A percentile compares a stretch with the other conserved stretches of the same genome.
phyloP scores from a whole-genome alignment of 2,113 vertebrate genomes.

The Semnornis frantzii region DNA sequence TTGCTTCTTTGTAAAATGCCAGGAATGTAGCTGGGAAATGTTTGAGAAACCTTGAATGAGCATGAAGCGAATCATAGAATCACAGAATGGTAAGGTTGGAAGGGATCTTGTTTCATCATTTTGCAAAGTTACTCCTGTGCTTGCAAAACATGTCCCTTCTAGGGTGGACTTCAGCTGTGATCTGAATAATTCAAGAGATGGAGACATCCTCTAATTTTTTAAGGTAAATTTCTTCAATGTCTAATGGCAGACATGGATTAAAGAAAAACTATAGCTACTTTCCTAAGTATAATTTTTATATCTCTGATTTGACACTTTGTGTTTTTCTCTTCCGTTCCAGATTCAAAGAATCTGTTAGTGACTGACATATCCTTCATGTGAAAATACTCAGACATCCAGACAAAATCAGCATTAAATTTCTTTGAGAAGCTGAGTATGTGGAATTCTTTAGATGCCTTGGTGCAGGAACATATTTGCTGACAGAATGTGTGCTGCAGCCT shows the following conservation, averaged over 20 bases:
- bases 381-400: background rate
- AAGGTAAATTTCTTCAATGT: background rate
- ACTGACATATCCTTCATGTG: background rate
- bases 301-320: background rate
- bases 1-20: too few species aligned
- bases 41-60: too few species aligned
- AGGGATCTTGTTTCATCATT: background rate
- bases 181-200: background rate
- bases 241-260: background rate
- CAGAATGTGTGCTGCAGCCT: background rate
- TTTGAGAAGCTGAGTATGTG: background rate
- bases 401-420: background rate
- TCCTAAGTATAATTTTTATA: background rate
- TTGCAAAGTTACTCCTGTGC: background rate
- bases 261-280: background rate
- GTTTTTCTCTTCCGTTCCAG: background rate
- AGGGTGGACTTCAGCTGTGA: background rate
- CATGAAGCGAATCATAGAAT: too few species aligned
- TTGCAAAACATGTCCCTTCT: background rate
- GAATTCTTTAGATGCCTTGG: background rate
- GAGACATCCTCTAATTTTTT: background rate
- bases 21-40: too few species aligned
- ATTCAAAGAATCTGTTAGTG: background rate
- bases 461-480: background rate
- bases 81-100: too few species aligned